Percentiles rank a stretch among this genome's conserved stretches.
phyloP scores from a whole-genome alignment of 2,797 vertebrate genomes.

The Artibeus lituratus region DNA sequence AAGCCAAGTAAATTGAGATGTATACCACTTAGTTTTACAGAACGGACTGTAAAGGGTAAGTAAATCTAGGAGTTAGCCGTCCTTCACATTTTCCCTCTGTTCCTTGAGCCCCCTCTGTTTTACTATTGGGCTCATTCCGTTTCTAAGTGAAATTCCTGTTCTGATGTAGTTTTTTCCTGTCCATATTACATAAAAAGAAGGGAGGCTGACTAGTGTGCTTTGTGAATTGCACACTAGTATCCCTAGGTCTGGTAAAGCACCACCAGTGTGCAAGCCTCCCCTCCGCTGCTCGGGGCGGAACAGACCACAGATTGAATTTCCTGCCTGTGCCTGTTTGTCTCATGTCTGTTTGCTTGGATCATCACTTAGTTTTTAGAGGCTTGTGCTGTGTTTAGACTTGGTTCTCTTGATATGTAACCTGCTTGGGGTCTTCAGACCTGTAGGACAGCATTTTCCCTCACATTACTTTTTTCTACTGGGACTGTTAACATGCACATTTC shows the following conservation, averaged over 20 bases:
- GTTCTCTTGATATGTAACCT: not conserved
- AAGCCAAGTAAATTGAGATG: not conserved
- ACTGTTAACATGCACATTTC: accelerated
- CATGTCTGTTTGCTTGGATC: too few relatives aligned
- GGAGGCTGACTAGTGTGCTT: not conserved
- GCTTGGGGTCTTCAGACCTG: not conserved
- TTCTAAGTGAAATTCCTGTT: accelerated
- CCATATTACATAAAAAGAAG: not conserved
- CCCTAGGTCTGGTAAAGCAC: not conserved
- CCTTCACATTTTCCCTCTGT: accelerated
- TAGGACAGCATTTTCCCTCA: not conserved
- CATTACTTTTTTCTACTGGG: not conserved
- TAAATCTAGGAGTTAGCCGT: not conserved
- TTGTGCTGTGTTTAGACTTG: not conserved
- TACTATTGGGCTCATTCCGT: too few relatives aligned
- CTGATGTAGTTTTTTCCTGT: accelerated
- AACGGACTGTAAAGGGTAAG: not conserved
- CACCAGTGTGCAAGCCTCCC: accelerated
- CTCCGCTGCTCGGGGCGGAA: accelerated
- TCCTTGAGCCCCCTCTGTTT: not conserved
- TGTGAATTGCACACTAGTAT: not conserved
- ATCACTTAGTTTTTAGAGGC: accelerated
- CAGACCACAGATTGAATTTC: accelerated
- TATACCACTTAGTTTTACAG: not conserved
- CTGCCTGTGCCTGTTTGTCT: accelerated